Percentiles rank a stretch among this genome's conserved stretches.
These are phyloP conservation scores for Medauroidea extradentata DNA, from an alignment of 1,140 invertebrate genomes.

Conservation along the genomic window DNA sequence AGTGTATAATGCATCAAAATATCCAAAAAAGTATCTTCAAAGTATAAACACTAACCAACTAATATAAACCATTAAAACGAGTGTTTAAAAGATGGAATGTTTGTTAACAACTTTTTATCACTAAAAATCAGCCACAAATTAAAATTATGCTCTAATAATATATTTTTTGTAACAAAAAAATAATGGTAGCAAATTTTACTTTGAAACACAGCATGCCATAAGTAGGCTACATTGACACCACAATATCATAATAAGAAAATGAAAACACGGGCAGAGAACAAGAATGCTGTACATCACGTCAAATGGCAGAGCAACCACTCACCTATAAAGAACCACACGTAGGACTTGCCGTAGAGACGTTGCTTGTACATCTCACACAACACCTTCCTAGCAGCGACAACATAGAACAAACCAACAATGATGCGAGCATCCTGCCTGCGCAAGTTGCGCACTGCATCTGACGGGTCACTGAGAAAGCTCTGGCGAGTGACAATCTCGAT, in stretches of 20 bases:
- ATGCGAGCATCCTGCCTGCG: conserved; percentile 91
- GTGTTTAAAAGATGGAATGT: too few species aligned
- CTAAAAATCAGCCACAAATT: too few species aligned
- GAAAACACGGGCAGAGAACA: not conserved
- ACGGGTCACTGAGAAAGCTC: conserved; percentile 94
- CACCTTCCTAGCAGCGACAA: conserved; percentile 90
- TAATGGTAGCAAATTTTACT: not conserved
- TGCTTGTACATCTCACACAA: conserved; percentile 97
- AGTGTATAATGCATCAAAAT: too few species aligned
- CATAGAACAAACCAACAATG: conserved; percentile 97
- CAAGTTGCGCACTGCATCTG: conserved; percentile 92
- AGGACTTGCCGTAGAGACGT: conserved; percentile 89
- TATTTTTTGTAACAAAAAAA: not conserved
- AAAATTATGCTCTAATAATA: too few species aligned
- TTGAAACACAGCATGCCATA: not conserved
- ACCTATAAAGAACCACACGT: conserved; percentile 99
- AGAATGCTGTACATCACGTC: not conserved
- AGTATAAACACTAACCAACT: too few species aligned
- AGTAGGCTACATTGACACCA: not conserved
- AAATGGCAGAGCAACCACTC: conserved; percentile 34
- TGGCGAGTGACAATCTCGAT: conserved; percentile 95
- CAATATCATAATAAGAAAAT: not conserved
- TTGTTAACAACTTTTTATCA: too few species aligned
- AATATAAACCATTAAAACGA: too few species aligned
- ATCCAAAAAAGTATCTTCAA: too few species aligned